phyloP scores from a whole-genome alignment of 2,888 invertebrate species.

The Drosophila tripunctata region DNA sequence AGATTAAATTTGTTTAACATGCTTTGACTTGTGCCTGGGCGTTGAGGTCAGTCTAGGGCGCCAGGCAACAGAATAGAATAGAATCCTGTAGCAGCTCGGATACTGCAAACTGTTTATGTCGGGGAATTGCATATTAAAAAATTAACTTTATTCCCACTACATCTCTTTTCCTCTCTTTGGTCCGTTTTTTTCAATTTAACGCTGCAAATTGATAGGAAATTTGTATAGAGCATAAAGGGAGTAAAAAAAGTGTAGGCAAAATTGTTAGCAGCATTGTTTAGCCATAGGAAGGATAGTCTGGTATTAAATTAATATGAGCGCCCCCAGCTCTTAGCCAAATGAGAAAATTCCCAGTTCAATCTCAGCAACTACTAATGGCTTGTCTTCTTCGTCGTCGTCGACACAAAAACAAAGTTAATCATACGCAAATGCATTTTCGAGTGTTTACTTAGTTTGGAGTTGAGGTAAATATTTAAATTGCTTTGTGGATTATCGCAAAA shows the following conservation, averaged over 20 bases:
- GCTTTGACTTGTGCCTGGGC: slow-evolving; percentile 63
- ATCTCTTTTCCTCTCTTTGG: background rate
- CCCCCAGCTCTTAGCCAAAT: slow-evolving; percentile 35
- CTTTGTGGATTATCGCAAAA: background rate
- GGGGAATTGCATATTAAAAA: slow-evolving; percentile 76
- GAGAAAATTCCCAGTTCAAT: slow-evolving; percentile 21
- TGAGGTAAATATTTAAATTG: background rate
- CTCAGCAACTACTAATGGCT: background rate
- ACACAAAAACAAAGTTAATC: slow-evolving; percentile 5
- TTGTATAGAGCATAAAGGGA: slow-evolving; percentile 12
- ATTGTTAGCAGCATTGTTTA: slow-evolving; percentile 47
- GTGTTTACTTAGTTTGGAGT: background rate
- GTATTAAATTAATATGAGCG: slow-evolving; percentile 50
- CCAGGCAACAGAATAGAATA: background rate
- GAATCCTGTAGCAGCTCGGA: background rate
- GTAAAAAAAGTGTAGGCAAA: slow-evolving; percentile 13
- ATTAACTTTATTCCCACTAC: slow-evolving; percentile 67
- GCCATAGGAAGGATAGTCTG: slow-evolving; percentile 28
- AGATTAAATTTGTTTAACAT: slow-evolving; percentile 80
- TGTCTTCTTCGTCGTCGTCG: background rate
- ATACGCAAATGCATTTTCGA: background rate
- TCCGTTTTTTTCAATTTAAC: slow-evolving; percentile 47
- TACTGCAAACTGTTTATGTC: slow-evolving; percentile 31
- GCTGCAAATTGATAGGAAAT: slow-evolving; percentile 68
- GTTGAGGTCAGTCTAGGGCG: slow-evolving; percentile 57